Evolutionary conservation across 2,113 vertebrate genomes (phyloP), one percentile per base, ranked within the genome.

Genomic region (Sorex fumeus): DNA sequence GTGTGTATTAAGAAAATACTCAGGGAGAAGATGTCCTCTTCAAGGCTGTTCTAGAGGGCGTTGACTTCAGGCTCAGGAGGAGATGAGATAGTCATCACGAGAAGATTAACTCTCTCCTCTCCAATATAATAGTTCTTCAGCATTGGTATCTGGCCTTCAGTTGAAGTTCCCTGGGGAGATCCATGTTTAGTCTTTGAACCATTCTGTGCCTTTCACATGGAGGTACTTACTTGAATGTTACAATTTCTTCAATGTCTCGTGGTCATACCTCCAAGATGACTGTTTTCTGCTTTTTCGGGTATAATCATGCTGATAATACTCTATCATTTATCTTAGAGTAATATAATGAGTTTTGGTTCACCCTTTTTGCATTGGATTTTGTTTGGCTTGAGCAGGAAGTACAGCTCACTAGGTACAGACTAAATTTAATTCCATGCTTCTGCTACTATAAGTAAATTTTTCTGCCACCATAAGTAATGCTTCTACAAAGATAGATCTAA

Each of bases 1-100:
- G 23, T 45, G 67, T 91, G 92, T 87, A 88, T 77, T 94, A 91
- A 89, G 32, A 11, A 80, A 84, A 90, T 28, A 34, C 79, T 91
- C 25, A 62, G 15, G 34, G 11, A 85, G 30, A 78, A 34, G 11
- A 43, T 87, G 34, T 47, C 89, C 5, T 84, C 76, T 81, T 71
- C 79, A 11, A 23, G 21, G 36, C 21, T 84, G 16, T n/a, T 67
- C 19, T 53, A 60, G 23, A 84, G 62, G 91, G 10, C 0, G 32
- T 23, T 69, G 53, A 30, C 64, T 45, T 60, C 25, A 21, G 36
- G 40, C 74, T 88, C 9, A n/a, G 43, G 78, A 45, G 50, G 28
- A 28, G 40, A 40, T 40, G 40, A 40, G 6, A 45, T 72, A 64
- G 85, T 71, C 66, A 30, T 76, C 62, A 79, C n/a, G 21, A 32